These are phyloP conservation scores for Galbula dea DNA, from an alignment of 2,113 vertebrate species.

Conservation along the genomic window DNA sequence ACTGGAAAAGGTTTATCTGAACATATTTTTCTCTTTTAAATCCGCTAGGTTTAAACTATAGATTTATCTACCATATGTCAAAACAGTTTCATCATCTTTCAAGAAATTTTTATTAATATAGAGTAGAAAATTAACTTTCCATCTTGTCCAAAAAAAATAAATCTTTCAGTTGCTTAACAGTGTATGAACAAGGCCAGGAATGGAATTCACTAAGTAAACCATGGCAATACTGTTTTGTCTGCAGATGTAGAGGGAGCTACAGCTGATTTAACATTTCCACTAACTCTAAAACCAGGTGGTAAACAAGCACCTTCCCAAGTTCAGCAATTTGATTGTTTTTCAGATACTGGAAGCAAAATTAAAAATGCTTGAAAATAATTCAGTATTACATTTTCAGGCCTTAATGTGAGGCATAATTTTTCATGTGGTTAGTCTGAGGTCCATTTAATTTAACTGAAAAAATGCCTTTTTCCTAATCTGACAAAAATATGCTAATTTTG, in stretches of 20 bases:
- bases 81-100: not conserved
- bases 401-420: not conserved
- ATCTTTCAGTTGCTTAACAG: not conserved
- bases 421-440: not conserved
- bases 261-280: not conserved
- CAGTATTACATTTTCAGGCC: not conserved
- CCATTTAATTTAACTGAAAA: not conserved
- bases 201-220: slow-evolving; percentile 30
- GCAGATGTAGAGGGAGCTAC: not conserved
- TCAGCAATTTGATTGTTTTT: not conserved
- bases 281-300: not conserved
- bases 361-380: not conserved
- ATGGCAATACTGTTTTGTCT: not conserved
- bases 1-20: not conserved
- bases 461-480: not conserved
- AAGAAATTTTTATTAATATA: not conserved
- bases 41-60: not conserved
- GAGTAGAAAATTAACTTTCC: slow-evolving; percentile 4
- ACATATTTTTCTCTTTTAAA: not conserved
- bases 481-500: not conserved
- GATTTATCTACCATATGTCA: not conserved
- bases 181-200: not conserved
- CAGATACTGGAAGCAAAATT: not conserved
- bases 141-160: not conserved
- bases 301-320: not conserved